These are phyloP conservation scores for Plecotus auritus DNA, from an alignment of 2,113 vertebrate species.

Conservation along the genomic window DNA sequence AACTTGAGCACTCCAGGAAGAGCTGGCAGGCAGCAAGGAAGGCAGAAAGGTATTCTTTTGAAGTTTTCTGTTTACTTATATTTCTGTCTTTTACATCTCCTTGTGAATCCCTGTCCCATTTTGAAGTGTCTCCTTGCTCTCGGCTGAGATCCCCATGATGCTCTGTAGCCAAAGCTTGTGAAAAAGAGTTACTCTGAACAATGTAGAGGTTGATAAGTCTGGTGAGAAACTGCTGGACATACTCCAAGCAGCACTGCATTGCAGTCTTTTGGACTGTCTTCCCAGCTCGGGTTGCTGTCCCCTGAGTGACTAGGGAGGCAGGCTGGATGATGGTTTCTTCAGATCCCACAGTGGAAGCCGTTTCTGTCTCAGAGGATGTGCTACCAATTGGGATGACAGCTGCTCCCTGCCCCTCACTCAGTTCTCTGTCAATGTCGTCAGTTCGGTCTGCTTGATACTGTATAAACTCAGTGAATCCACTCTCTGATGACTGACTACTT, in stretches of 20 bases:
- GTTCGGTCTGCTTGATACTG: conserved; percentile 90
- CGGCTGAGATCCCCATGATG: conserved; percentile 67
- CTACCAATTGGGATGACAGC: conserved; percentile 79
- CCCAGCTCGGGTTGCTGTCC: conserved; percentile 73
- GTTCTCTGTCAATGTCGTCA: conserved; percentile 83
- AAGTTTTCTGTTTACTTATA: conserved; percentile 70
- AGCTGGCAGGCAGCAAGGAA: conserved; percentile 97
- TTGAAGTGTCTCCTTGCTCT: conserved; percentile 71
- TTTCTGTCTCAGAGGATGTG: conserved; percentile 85
- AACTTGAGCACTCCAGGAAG: conserved; percentile 98
- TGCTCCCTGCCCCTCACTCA: conserved; percentile 68
- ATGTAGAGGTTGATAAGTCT: conserved; percentile 92
- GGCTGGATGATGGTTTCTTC: conserved; percentile 83
- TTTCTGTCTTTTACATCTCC: conserved; percentile 75
- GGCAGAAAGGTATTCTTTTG: conserved; percentile 89
- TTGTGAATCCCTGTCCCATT: conserved; percentile 78
- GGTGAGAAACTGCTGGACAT: conserved; percentile 95
- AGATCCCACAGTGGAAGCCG: conserved; percentile 83
- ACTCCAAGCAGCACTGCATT: conserved; percentile 97
- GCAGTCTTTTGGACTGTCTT: conserved; percentile 91
- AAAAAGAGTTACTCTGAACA: conserved; percentile 75
- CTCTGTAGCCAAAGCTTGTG: conserved; percentile 75
- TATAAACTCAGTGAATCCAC: conserved; percentile 96
- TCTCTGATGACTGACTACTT: conserved; percentile 89
- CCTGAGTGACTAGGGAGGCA: conserved; percentile 69